Base-by-base conservation (phyloP, 2,113 vertebrate genomes). In the Propithecus coquereli region DNA sequence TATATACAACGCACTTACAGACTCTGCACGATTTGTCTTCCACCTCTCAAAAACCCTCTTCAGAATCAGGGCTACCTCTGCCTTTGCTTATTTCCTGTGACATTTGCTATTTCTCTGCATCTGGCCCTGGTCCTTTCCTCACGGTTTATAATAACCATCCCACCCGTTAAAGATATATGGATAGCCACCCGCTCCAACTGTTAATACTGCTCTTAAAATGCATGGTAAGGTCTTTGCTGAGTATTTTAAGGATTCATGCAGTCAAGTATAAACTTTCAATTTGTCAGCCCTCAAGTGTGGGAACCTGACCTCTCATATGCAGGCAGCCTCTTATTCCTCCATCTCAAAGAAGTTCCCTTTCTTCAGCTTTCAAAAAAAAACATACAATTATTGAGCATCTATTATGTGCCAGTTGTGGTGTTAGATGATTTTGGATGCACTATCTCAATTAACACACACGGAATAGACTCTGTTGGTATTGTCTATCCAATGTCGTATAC, bases 71-170 rank as follows among this genome's bases (percentile, higher is more conserved):
- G 77, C 91, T 96, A 70, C 94, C 97, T 94, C 95, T 52, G 84
- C 22, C 1, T 95, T 92, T 83, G 93, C 90, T 96, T 95, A 94
- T 83, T 96, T 94, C 93, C 81, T 82, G 27, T 83, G 87, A 87
- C 95, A 95, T 94, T 83, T 88, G 91, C 95, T 91, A 43, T 95
- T 94, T 85, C 94, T 97, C 93, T 86, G 20, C 89, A 82, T 95
- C 88, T 96, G 96, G 90, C 71, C 27, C 8, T 6, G 66, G 66
- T 81, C 77, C 87, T 82, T 89, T 32, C 50, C 61, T 95, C 93
- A 54, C 0, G 32, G 54, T 93, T 96, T 96, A 96, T 16, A 95
- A 74, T 93, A 95, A 97, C 92, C 91, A 96, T 92, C 73, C 77
- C 32, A 45, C 91, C 84, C 8, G 0, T 74, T 95, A 94, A 76